Evolutionary conservation across 2,888 invertebrate genomes (phyloP), one percentile per base, ranked within the genome.

Genomic region (Actias luna): DNA sequence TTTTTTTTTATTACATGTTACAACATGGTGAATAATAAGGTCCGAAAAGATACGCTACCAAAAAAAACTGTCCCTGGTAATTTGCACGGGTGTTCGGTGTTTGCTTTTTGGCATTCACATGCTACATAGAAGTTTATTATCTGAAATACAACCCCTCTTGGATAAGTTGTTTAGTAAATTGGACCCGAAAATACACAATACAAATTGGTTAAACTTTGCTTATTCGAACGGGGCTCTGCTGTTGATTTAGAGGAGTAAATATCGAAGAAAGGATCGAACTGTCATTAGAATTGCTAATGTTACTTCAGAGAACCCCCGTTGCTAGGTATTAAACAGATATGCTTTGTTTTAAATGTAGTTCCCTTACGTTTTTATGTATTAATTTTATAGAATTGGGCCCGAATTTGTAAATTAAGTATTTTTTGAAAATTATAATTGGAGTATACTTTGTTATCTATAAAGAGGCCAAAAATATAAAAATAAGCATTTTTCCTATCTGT

Each of bases 1-100:
- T 70, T 67, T 65, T 65, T 62, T 70, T 70, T 69, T 70, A 72
- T 72, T 71, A 68, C 67, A 64, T 67, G 69, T 67, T 64, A 65
- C 68, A 63, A 61, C 52, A 63, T 69, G 68, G 70, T 76, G 72
- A 76, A 78, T 74, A 74, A 67, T 67, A 71, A 66, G 67, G 64
- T 70, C 71, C 63, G 65, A 67, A 69, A 70, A 69, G 70, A 67
- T 67, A 61, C 31, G 22, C 50, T 62, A 65, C 10, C 71, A 72
- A 75, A 74, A 75, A 75, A 74, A 75, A 71, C 59, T 69, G 68
- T 25, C 50, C 59, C 29, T 52, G 65, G 59, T 64, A 65, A 69
- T 69, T 64, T 61, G 67, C 62, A 63, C 42, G 60, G 65, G 60
- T 63, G 62, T 63, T 18, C 12, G 31, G 52, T 39, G 42, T 31